phyloP scores from a whole-genome alignment of 2,888 invertebrate species.

The Icerya purchasi region DNA sequence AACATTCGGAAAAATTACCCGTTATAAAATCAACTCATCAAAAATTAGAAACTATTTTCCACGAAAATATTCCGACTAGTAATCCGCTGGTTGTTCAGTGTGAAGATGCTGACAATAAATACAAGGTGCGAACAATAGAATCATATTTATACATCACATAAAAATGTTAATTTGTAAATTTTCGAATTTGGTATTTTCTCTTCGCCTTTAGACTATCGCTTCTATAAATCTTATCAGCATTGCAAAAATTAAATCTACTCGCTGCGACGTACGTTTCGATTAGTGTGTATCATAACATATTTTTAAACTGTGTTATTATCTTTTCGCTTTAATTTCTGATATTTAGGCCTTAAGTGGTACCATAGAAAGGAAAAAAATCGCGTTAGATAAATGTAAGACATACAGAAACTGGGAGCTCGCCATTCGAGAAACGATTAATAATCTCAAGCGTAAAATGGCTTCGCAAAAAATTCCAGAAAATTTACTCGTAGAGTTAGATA shows the following conservation, averaged over 20 bases:
- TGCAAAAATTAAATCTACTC: too few species aligned
- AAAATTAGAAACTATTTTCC: constrained; percentile 39
- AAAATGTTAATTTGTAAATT: too few species aligned
- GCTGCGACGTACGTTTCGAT: too few species aligned
- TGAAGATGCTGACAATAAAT: constrained; percentile 3
- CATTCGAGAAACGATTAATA: constrained; percentile 35
- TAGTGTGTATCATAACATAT: too few species aligned
- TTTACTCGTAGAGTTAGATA: constrained; percentile 10
- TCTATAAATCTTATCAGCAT: too few species aligned
- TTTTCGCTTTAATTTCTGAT: too few species aligned
- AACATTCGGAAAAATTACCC: constrained; percentile 63
- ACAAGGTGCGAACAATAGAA: too few species aligned
- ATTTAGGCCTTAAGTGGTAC: constrained; percentile 41
- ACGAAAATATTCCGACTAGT: background rate
- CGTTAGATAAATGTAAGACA: constrained; percentile 63
- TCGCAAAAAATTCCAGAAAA: constrained; percentile 9
- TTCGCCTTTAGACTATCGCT: too few species aligned
- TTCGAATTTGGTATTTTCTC: too few species aligned
- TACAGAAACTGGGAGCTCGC: constrained; percentile 62
- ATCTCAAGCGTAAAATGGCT: constrained; percentile 11
- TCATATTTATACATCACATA: too few species aligned
- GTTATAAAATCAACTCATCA: constrained; percentile 55
- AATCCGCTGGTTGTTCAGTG: constrained; percentile 3
- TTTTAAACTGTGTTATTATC: too few species aligned
- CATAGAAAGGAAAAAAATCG: constrained; percentile 47